Evolutionary conservation across 2,113 vertebrate genomes (phyloP).

Genomic region (Lates calcarifer): DNA sequence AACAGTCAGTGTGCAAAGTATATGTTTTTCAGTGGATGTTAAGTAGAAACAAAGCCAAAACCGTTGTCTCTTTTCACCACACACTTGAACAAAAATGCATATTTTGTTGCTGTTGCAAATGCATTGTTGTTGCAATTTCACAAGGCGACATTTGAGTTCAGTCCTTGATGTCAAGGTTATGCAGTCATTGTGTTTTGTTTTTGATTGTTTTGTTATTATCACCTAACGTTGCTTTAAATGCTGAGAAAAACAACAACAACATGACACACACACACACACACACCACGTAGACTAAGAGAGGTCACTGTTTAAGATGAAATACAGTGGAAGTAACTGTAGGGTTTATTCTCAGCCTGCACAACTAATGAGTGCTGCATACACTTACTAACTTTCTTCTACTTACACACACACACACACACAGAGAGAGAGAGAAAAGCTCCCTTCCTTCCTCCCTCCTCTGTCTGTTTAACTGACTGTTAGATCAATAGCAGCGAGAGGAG

Average conservation of each 20-base stretch:
- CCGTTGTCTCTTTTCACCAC: background rate
- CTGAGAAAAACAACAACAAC: background rate
- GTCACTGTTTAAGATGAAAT: conserved; percentile 20
- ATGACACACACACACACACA: background rate
- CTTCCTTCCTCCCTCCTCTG: conserved; percentile 1
- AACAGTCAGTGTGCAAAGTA: too few relatives aligned
- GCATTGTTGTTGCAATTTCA: too few relatives aligned
- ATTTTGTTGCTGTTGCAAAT: background rate
- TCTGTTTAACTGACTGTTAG: conserved; percentile 58
- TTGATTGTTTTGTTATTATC: background rate
- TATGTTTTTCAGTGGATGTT: too few relatives aligned
- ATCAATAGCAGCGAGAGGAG: conserved; percentile 62
- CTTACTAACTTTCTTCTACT: background rate
- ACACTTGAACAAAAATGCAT: background rate
- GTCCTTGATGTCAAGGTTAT: background rate
- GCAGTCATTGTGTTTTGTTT: background rate
- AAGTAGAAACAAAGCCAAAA: too few relatives aligned
- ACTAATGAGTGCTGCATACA: conserved; percentile 30
- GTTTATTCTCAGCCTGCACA: conserved; percentile 19
- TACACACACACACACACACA: background rate
- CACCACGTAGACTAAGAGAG: background rate
- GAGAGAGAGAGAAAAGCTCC: too few relatives aligned
- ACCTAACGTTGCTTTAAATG: background rate
- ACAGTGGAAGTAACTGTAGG: conserved; percentile 3
- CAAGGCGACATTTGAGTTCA: background rate